phyloP scores from a whole-genome alignment of 2,888 invertebrate genomes.

The Chydorus sphaericus region DNA sequence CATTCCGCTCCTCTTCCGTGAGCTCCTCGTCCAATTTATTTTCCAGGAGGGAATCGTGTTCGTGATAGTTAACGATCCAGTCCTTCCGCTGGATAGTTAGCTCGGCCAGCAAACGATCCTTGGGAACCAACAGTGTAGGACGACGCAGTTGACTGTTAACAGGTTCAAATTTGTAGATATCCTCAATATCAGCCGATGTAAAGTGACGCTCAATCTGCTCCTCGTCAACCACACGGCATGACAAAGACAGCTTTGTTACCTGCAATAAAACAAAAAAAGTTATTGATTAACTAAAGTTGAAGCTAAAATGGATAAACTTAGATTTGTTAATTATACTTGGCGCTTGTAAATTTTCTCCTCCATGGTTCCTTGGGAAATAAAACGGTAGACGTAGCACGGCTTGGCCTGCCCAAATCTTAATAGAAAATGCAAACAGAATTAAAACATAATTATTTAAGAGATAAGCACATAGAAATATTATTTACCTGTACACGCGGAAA shows the following conservation, averaged over 20 bases:
- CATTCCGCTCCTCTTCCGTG: background rate
- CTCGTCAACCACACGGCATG: background rate
- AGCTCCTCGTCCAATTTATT: background rate
- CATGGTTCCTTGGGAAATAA: conserved; percentile 50
- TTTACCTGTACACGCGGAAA: conserved; percentile 78
- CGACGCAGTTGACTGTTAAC: conserved; percentile 32
- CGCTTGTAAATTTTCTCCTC: background rate
- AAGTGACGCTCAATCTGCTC: background rate
- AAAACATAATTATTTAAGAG: too few relatives aligned
- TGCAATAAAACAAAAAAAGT: background rate
- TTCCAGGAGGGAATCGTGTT: background rate
- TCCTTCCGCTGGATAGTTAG: background rate
- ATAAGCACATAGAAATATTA: too few relatives aligned
- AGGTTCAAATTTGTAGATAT: background rate
- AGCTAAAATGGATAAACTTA: too few relatives aligned
- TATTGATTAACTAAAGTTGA: background rate
- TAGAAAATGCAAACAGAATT: background rate
- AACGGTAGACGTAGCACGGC: conserved; percentile 90
- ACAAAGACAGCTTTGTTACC: background rate
- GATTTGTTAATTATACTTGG: background rate
- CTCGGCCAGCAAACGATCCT: background rate
- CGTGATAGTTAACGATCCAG: background rate
- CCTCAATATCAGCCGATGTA: background rate
- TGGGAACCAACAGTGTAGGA: conserved; percentile 37
- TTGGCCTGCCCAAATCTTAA: conserved; percentile 78